These are phyloP conservation scores for Ditylenchus weischeri DNA, from an alignment of 2,888 invertebrate genomes.

Conservation along the genomic window DNA sequence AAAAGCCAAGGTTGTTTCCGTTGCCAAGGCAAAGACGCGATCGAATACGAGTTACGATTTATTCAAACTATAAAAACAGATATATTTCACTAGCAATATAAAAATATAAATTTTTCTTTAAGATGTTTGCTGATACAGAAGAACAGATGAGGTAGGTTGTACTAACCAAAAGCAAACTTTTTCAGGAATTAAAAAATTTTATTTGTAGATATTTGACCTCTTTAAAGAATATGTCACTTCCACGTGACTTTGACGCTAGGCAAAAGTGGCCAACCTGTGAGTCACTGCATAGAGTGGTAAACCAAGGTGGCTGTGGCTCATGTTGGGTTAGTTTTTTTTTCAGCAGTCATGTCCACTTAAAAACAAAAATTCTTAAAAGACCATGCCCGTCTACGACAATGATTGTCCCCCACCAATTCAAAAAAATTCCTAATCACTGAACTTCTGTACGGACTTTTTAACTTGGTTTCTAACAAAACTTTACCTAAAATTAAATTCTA, in stretches of 20 bases:
- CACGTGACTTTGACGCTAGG: slow-evolving; percentile 16
- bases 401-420: too few relatives aligned
- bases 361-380: too few relatives aligned
- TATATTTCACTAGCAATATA: too few relatives aligned
- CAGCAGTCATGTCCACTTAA: not conserved
- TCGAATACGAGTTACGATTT: too few relatives aligned
- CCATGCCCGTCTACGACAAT: too few relatives aligned
- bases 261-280: slow-evolving; percentile 24
- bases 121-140: slow-evolving; percentile 17
- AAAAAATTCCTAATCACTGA: too few relatives aligned
- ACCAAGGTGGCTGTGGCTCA: slow-evolving; percentile 44
- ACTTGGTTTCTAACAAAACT: too few relatives aligned
- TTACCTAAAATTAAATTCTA: too few relatives aligned
- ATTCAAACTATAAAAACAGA: too few relatives aligned
- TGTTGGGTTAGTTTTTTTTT: slow-evolving; percentile 36
- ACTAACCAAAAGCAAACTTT: not conserved
- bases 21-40: too few relatives aligned
- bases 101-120: not conserved
- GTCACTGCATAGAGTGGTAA: slow-evolving; percentile 27
- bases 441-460: too few relatives aligned
- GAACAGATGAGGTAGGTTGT: slow-evolving; percentile 5
- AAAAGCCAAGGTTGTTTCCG: too few relatives aligned
- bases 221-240: slow-evolving; percentile 6
- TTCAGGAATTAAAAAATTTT: not conserved
- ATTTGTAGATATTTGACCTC: slow-evolving; percentile 13